Percentiles rank a stretch among this genome's conserved stretches.
These are phyloP conservation scores for Kryptopterus vitreolus DNA, from an alignment of 2,797 vertebrate genomes.

Conservation along the genomic window DNA sequence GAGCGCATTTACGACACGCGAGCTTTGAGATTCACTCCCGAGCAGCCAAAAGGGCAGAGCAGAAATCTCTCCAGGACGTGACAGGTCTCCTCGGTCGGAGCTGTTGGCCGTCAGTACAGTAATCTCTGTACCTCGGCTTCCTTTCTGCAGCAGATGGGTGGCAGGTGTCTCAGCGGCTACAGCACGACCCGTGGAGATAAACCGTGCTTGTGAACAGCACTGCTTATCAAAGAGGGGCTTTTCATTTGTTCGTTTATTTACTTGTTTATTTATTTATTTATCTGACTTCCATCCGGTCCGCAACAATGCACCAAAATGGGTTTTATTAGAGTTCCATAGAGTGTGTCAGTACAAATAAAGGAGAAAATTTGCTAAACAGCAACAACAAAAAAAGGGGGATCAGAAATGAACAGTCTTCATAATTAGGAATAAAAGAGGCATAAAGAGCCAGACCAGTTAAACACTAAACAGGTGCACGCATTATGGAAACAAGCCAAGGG, in stretches of 20 bases:
- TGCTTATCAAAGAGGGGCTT: neutral
- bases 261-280: neutral
- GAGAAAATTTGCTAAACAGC: no score
- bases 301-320: no score
- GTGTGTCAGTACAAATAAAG: neutral
- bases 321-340: no score
- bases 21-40: neutral
- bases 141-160: slow-evolving; percentile 61
- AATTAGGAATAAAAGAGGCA: neutral
- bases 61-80: slow-evolving; percentile 62
- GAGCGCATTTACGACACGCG: neutral
- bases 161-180: slow-evolving; percentile 62
- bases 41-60: slow-evolving; percentile 39
- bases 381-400: no score
- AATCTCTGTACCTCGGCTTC: slow-evolving; percentile 58
- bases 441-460: neutral
- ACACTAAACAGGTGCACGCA: neutral
- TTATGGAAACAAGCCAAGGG: neutral
- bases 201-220: slow-evolving; percentile 56
- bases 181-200: slow-evolving; percentile 71
- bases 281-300: no score
- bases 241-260: no score
- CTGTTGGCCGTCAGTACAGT: slow-evolving; percentile 45
- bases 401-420: neutral
- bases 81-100: slow-evolving; percentile 63